Evolutionary conservation across 2,888 invertebrate genomes (phyloP).

Genomic region (Napeogenes inachia): DNA sequence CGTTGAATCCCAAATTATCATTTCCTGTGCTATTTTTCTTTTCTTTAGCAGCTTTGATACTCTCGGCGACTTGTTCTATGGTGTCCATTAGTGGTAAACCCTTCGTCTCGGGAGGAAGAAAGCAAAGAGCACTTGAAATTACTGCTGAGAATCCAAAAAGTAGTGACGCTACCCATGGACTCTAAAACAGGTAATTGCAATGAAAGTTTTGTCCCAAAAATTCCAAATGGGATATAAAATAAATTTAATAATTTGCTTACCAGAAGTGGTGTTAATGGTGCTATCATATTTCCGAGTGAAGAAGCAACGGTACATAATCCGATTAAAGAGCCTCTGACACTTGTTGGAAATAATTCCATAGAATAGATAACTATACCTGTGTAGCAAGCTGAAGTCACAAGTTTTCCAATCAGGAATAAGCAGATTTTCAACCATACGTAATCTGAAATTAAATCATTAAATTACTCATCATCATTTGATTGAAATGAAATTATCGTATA

Average conservation of each 20-base stretch:
- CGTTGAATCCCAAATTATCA: neutral
- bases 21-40: neutral
- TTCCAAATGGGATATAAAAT: too few species aligned
- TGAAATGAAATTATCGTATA: too few species aligned
- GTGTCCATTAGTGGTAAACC: constrained; percentile 58
- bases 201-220: too few species aligned
- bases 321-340: constrained; percentile 78
- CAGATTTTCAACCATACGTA: neutral
- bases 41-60: too few species aligned
- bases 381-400: constrained; percentile 61
- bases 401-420: neutral
- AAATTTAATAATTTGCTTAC: constrained; percentile 36
- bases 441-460: neutral
- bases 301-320: constrained; percentile 79
- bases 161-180: constrained; percentile 53
- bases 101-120: constrained; percentile 59
- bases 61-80: constrained; percentile 47
- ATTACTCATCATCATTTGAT: too few species aligned
- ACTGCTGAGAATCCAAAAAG: constrained; percentile 60
- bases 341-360: constrained; percentile 82
- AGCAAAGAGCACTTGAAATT: constrained; percentile 47
- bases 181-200: constrained; percentile 37
- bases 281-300: constrained; percentile 78
- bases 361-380: constrained; percentile 79
- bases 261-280: constrained; percentile 79